These are phyloP conservation scores for Lagopus muta DNA, from an alignment of 2,113 vertebrate species.

Conservation along the genomic window DNA sequence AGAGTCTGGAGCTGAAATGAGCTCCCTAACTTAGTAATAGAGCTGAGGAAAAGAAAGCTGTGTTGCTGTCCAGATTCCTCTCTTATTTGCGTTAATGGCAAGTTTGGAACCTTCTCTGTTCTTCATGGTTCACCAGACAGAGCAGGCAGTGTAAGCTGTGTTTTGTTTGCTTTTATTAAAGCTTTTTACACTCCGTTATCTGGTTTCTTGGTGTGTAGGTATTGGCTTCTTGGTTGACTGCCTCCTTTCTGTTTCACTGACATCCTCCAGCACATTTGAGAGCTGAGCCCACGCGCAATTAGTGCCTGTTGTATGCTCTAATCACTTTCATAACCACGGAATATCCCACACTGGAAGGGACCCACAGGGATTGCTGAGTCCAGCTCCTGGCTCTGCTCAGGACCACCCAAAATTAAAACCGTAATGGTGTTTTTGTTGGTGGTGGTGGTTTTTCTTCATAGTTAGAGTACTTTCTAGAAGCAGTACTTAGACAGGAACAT, in stretches of 20 bases:
- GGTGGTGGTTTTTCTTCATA: neutral
- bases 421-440: too few species aligned
- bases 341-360: too few species aligned
- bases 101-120: neutral
- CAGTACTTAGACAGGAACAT: neutral
- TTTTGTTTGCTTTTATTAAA: neutral
- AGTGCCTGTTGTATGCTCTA: neutral
- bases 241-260: neutral
- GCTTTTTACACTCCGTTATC: neutral
- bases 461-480: neutral
- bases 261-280: neutral
- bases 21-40: neutral
- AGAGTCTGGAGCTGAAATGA: neutral
- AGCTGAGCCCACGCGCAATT: neutral
- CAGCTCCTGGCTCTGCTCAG: too few species aligned
- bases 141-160: neutral
- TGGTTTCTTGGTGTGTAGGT: neutral
- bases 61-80: neutral
- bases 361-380: too few species aligned
- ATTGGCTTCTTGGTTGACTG: slow-evolving; percentile 9
- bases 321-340: neutral
- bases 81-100: neutral
- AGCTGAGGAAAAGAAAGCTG: neutral
- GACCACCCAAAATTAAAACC: too few species aligned
- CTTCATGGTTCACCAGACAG: neutral